Base-by-base conservation (phyloP, 2,888 invertebrate species). In the Amitus sp. region DNA sequence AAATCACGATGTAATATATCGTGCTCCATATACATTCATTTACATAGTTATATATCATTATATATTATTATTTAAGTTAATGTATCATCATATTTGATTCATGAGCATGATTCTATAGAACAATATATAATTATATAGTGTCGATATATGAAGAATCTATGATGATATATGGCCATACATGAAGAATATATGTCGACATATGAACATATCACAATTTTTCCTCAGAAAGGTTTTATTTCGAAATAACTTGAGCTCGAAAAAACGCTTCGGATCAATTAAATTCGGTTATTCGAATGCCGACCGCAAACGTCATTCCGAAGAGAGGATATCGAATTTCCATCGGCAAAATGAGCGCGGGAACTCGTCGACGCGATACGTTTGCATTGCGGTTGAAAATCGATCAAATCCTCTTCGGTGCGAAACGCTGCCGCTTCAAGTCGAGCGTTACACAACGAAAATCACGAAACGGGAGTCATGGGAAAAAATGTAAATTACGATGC, bases 341-440 rank as follows among this genome's bases (percentile, higher is more conserved):
- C 55, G 48, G 20, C 51, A 55, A 50, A 54, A 58, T 63, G 55
- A 55, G 56, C 55, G 56, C 40, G 63, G 52, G 55, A 18, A 20
- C 3, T 42, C 9, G 42, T 20, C 42, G 42, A 39, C 17, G 42
- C 10, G 42, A 60, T 64, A 59, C 63, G 63, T 64, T 59, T 59
- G 63, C 56, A 56, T 59, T 64, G 63, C 63, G 59, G 63, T 59
- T 47, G 48, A 55, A 59, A 64, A 59, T 64, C 55, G 63, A 37
- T 37, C 37, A 12, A 37, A 37, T 15, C 15, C 37, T 18, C 42
- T 20, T 4, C 19, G 18, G 10, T 7, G 18, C 39, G 15, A 39
- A 39, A 9, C 39, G 39, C 5, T 9, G 15, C 39, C 13, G 34
- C 3, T 9, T 34, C 45, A 48, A 50, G n/a, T n/a, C n/a, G 50